phyloP scores from a whole-genome alignment of 2,113 vertebrate species.

The Halcyon senegalensis region DNA sequence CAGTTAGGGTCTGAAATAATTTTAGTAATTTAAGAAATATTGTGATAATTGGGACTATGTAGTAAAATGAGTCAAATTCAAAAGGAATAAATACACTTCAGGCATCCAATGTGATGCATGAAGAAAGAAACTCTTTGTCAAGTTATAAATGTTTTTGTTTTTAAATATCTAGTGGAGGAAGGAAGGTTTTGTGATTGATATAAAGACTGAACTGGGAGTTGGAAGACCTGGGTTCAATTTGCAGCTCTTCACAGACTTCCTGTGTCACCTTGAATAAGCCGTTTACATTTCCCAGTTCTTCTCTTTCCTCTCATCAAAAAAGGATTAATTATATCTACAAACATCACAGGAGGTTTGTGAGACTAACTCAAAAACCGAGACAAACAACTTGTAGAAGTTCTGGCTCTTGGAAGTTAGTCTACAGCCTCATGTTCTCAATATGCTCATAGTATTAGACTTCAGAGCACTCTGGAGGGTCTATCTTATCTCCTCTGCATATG shows the following conservation, averaged over 20 bases:
- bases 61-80: background rate
- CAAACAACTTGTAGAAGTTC: background rate
- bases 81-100: background rate
- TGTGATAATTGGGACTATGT: background rate
- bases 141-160: background rate
- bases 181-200: slow-evolving; percentile 49
- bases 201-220: slow-evolving; percentile 45
- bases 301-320: slow-evolving; percentile 28
- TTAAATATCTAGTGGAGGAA: slow-evolving; percentile 8
- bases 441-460: background rate
- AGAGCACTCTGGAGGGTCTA: background rate
- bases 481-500: background rate
- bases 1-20: background rate
- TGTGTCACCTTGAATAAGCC: slow-evolving; percentile 45
- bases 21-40: background rate
- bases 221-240: slow-evolving; percentile 63
- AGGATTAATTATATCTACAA: background rate
- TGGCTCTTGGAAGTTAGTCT: background rate
- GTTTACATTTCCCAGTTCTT: slow-evolving; percentile 42
- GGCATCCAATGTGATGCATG: background rate
- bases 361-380: background rate
- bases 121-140: slow-evolving; percentile 1
- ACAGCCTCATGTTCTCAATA: slow-evolving; percentile 10
- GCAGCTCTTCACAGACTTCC: slow-evolving; percentile 51
- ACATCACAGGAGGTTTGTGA: background rate